Conservation (phyloP, 2,888 invertebrate genomes). For the Buathra laborator region DNA sequence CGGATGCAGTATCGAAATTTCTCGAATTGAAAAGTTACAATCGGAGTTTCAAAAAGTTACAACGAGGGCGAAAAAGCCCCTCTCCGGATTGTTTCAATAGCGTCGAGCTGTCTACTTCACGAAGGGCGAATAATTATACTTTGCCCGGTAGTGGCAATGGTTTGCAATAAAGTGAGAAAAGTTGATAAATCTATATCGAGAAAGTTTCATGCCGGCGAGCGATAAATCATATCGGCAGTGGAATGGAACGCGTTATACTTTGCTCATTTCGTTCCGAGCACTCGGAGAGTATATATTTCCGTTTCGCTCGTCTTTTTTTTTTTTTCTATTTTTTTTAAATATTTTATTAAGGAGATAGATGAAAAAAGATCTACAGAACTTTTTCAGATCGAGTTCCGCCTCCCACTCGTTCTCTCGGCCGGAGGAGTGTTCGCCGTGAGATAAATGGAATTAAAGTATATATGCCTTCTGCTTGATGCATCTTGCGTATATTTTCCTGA, state of each 20-base stretch:
- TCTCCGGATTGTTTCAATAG: background rate
- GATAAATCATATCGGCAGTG: slow-evolving; percentile 29
- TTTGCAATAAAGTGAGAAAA: slow-evolving; percentile 17
- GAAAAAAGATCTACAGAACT: background rate
- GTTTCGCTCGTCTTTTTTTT: slow-evolving; percentile 25
- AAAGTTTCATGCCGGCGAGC: slow-evolving; percentile 40
- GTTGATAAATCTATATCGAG: slow-evolving; percentile 44
- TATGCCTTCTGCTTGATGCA: slow-evolving; percentile 39
- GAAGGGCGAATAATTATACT: slow-evolving; percentile 6
- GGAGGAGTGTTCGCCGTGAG: slow-evolving; percentile 18
- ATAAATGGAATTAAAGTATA: slow-evolving; percentile 33
- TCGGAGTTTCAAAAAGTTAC: background rate
- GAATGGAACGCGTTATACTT: background rate
- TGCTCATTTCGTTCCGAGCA: background rate
- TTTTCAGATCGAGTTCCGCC: background rate
- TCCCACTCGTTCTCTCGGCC: background rate
- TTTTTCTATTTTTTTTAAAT: background rate
- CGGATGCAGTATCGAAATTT: background rate
- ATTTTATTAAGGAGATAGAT: slow-evolving; percentile 5
- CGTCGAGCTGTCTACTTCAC: background rate
- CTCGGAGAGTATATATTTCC: slow-evolving; percentile 17
- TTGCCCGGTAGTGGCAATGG: slow-evolving; percentile 2
- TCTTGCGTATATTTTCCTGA: slow-evolving; percentile 37
- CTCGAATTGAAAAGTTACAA: background rate
- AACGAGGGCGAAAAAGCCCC: background rate